Base-by-base conservation (phyloP, 2,113 vertebrate species). In the Craseonycteris thonglongyai region DNA sequence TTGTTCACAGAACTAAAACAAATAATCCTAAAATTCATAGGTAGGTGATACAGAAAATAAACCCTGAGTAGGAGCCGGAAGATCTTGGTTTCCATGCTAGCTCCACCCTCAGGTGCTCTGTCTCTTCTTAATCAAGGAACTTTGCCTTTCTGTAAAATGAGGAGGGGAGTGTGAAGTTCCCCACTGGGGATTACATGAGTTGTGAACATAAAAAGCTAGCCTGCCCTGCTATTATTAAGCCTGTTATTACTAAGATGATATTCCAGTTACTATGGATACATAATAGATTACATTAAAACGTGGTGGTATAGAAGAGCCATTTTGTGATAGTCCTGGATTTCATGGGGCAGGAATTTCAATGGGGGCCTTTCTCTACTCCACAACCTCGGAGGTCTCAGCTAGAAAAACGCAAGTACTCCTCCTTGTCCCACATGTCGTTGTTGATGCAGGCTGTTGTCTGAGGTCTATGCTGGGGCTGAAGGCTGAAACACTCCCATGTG, bases 191-290 rank as follows among this genome's bases (percentile, higher is more conserved):
- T n/a, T 71, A 85, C 89, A 49, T 92, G 81, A 90, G 45, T 45
- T 80, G 35, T 85, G 72, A 88, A 76, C 76, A 35, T 71, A 45
- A 88, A 93, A 95, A 82, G 28, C 66, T 66, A 10, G 21, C 69
- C 92, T 72, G 51, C 68, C 47, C 6, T 35, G 18, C 88, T 80
- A 63, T 90, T 91, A 84, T 83, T 83, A 95, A 83, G 35, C 45
- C 65, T 93, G 45, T 69, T 94, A 90, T 63, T 89, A 91, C 94
- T 90, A 91, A 91, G 54, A 90, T 94, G 82, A 91, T 94, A 91
- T 59, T 81, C 47, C 6, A 89, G 90, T 97, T 96, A 88, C 79
- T 74, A 63, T 92, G 74, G 88, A 93, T 91, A 91, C 79, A 35
- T 51, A 71, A 89, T 82, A 82, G 86, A 89, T 91, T 82, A 93